Evolutionary conservation across 2,797 vertebrate species (phyloP).

Genomic region (Enteromius trimaculatus): DNA sequence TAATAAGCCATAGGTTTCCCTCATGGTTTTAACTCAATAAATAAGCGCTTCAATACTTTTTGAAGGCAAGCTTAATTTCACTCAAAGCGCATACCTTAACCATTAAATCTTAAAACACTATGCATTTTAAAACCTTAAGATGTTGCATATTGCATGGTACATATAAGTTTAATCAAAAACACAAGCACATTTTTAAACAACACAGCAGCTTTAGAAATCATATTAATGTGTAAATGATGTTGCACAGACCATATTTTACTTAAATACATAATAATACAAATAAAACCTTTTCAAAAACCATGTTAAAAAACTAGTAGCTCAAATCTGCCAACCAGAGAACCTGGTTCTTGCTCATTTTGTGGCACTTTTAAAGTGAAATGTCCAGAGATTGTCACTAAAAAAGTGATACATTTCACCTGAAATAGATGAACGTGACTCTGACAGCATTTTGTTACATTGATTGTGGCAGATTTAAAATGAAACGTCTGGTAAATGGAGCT

Average conservation of each 20-base stretch:
- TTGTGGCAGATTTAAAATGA: background rate
- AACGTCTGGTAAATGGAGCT: background rate
- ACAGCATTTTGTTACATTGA: background rate
- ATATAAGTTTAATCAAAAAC: background rate
- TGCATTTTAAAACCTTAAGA: background rate
- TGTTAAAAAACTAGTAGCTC: background rate
- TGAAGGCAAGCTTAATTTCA: background rate
- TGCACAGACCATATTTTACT: background rate
- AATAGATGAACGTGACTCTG: background rate
- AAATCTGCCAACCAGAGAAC: background rate
- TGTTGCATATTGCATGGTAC: background rate
- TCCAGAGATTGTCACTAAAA: background rate
- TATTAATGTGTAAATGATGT: background rate
- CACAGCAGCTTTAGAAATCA: background rate
- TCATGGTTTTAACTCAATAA: background rate
- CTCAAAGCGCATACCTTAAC: background rate
- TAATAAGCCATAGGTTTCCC: background rate
- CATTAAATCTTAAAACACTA: background rate
- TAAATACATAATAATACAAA: background rate
- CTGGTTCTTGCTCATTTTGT: background rate
- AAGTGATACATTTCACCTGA: background rate
- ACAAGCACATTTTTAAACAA: background rate
- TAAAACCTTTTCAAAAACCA: background rate
- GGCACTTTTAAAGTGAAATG: background rate
- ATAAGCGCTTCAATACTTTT: background rate